These are phyloP conservation scores for Sericinus montela DNA, from an alignment of 2,888 invertebrate genomes.

Conservation along the genomic window DNA sequence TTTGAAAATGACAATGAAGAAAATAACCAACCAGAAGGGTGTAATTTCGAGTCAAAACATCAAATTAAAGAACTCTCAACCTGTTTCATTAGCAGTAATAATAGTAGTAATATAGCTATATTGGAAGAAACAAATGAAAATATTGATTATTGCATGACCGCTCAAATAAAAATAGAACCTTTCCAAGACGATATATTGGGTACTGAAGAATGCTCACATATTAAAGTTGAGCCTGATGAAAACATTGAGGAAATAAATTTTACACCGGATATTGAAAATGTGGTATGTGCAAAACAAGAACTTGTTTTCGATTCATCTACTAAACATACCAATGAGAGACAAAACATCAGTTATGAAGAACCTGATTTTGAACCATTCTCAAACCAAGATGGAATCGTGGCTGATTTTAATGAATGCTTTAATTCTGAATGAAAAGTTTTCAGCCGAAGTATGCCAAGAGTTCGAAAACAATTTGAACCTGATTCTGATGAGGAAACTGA, in stretches of 20 bases:
- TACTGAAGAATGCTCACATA: slow-evolving; percentile 30
- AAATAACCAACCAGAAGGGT: slow-evolving; percentile 25
- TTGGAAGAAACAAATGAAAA: slow-evolving; percentile 16
- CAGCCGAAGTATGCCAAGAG: slow-evolving; percentile 53
- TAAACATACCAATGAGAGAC: slow-evolving; percentile 25
- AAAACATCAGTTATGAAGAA: neutral
- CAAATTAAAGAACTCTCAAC: slow-evolving; percentile 53
- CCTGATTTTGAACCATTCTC: slow-evolving; percentile 56
- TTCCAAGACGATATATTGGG: slow-evolving; percentile 40
- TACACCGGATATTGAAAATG: slow-evolving; percentile 37
- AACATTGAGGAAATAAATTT: slow-evolving; percentile 47
- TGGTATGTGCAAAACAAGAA: slow-evolving; percentile 50
- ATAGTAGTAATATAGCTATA: slow-evolving; percentile 13
- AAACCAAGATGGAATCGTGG: slow-evolving; percentile 45
- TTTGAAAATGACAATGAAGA: slow-evolving; percentile 26
- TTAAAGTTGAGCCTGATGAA: slow-evolving; percentile 52
- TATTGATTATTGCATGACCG: slow-evolving; percentile 21
- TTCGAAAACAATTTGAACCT: slow-evolving; percentile 63
- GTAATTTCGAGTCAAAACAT: slow-evolving; percentile 57
- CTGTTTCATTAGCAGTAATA: slow-evolving; percentile 28
- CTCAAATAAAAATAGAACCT: slow-evolving; percentile 59
- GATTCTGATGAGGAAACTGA: slow-evolving; percentile 60
- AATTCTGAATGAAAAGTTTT: slow-evolving; percentile 38
- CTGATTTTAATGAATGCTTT: slow-evolving; percentile 25
- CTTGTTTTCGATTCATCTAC: slow-evolving; percentile 26